Percentiles rank a stretch among this genome's conserved stretches.
Conservation (phyloP, 2,113 vertebrate genomes). For the Guaruba guarouba region DNA sequence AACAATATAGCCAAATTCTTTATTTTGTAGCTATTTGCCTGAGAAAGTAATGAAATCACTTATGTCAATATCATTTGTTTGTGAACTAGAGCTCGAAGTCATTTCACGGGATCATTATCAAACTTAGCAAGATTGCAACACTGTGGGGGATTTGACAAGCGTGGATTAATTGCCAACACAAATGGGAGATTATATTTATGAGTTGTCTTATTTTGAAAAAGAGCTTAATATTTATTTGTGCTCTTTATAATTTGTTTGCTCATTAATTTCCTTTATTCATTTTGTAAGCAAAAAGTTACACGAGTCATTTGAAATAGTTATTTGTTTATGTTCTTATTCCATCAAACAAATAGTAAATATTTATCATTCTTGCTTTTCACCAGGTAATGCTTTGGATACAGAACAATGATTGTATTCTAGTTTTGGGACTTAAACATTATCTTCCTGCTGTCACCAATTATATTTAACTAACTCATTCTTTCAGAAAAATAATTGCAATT, state of each 20-base stretch:
- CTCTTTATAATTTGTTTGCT: accelerated
- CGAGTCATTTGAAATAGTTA: background rate
- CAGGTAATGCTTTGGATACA: conserved; percentile 33
- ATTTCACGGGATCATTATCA: background rate
- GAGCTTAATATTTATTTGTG: background rate
- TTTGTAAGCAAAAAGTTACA: background rate
- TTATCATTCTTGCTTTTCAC: conserved; percentile 8
- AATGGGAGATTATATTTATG: background rate
- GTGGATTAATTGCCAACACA: background rate
- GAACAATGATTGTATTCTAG: background rate
- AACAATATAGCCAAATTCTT: background rate
- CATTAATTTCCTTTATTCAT: background rate
- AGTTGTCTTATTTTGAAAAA: background rate
- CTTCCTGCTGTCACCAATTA: background rate
- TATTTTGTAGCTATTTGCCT: background rate
- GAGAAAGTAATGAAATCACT: background rate
- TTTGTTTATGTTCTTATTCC: background rate
- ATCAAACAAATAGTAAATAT: conserved; percentile 31
- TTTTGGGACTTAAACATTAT: conserved; percentile 1
- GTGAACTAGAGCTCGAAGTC: background rate
- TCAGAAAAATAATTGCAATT: conserved; percentile 24
- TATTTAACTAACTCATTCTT: conserved; percentile 19
- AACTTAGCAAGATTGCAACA: background rate
- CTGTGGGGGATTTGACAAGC: background rate
- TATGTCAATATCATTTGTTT: background rate